A percentile compares a stretch with the other conserved stretches of the same genome.
These are phyloP conservation scores for Periophthalmodon schlosseri DNA, from an alignment of 2,113 vertebrate genomes.

Conservation along the genomic window DNA sequence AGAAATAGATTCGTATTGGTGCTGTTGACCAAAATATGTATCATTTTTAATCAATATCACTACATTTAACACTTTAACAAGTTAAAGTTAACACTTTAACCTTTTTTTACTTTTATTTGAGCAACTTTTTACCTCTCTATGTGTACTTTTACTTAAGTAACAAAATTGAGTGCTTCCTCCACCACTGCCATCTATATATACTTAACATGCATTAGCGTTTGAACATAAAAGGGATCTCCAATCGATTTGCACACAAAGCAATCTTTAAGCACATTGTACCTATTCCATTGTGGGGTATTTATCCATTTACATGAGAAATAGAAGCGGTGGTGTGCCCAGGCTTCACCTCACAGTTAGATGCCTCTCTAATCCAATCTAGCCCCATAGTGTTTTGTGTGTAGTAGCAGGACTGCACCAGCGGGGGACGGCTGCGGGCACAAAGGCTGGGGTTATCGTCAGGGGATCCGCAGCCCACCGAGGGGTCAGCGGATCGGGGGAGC, in stretches of 20 bases:
- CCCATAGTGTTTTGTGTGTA: constrained; percentile 77
- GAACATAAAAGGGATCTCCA: constrained; percentile 53
- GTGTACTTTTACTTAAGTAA: too few relatives aligned
- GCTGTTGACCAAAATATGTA: too few relatives aligned
- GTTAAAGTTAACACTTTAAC: too few relatives aligned
- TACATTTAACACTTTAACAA: too few relatives aligned
- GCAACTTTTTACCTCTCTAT: too few relatives aligned
- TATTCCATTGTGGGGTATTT: constrained; percentile 85
- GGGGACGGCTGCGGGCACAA: constrained; percentile 84
- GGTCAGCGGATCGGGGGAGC: constrained; percentile 80
- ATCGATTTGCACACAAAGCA: constrained; percentile 83
- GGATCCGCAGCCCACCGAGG: constrained; percentile 80
- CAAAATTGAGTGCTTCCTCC: too few relatives aligned
- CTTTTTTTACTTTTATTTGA: too few relatives aligned
- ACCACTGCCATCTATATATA: too few relatives aligned
- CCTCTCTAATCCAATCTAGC: constrained; percentile 90
- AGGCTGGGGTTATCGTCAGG: constrained; percentile 83
- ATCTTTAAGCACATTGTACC: constrained; percentile 81
- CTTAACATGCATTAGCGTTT: constrained; percentile 8
- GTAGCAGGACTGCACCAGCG: constrained; percentile 85
- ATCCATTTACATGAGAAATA: constrained; percentile 92
- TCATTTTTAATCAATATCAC: too few relatives aligned
- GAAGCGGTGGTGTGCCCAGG: constrained; percentile 78
- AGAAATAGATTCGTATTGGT: too few relatives aligned
- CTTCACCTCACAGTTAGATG: constrained; percentile 82